phyloP scores from a whole-genome alignment of 1,140 invertebrate genomes.

The Phymastichus coffea region DNA sequence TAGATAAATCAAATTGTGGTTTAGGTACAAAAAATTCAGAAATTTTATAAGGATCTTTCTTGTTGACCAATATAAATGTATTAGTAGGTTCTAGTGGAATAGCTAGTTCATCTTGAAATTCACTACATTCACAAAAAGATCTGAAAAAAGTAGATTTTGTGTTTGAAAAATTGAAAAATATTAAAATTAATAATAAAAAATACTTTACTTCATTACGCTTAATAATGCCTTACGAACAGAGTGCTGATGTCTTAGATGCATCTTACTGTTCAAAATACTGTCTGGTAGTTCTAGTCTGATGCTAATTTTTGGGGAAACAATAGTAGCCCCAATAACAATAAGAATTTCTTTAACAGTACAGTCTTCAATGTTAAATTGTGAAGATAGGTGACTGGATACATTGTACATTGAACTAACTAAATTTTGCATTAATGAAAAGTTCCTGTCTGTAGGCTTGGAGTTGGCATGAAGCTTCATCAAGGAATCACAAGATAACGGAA shows the following conservation, averaged over 20 bases:
- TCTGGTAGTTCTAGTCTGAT: constrained; percentile 44
- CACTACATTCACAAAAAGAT: constrained; percentile 43
- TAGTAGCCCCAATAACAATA: constrained; percentile 48
- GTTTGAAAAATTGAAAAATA: background rate
- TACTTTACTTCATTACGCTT: constrained; percentile 47
- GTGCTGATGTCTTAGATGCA: constrained; percentile 44
- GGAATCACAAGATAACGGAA: constrained; percentile 48
- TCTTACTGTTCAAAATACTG: constrained; percentile 43
- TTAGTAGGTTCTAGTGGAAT: constrained; percentile 45
- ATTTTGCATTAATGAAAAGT: constrained; percentile 36
- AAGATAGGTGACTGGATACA: constrained; percentile 41
- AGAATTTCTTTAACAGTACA: constrained; percentile 47
- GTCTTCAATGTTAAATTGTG: constrained; percentile 39
- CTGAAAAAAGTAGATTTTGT: constrained; percentile 33
- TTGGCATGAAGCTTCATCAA: constrained; percentile 37
- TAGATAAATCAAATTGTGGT: constrained; percentile 40
- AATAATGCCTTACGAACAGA: constrained; percentile 44
- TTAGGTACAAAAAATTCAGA: constrained; percentile 52
- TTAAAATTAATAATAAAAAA: background rate
- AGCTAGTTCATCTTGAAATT: constrained; percentile 48
- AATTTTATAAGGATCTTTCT: constrained; percentile 40
- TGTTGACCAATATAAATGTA: constrained; percentile 48
- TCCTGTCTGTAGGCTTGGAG: constrained; percentile 41
- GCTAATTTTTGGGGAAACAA: constrained; percentile 47
- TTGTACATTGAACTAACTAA: constrained; percentile 38